phyloP scores from a whole-genome alignment of 2,797 vertebrate genomes.

The Pampus argenteus region DNA sequence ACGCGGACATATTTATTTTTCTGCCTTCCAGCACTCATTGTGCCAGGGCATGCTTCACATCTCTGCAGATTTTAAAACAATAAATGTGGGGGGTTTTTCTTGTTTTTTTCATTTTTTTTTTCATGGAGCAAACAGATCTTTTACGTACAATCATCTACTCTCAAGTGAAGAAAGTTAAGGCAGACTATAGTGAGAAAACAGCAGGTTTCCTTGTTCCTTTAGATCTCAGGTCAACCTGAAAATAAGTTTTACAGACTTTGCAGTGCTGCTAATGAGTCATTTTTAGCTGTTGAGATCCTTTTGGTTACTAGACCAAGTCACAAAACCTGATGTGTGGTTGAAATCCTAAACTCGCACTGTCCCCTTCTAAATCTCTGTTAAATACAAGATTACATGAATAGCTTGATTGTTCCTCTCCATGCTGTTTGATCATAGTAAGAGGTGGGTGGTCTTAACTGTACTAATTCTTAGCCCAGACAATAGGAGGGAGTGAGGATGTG shows the following conservation, averaged over 20 bases:
- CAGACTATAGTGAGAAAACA: slow-evolving; percentile 33
- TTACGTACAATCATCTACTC: slow-evolving; percentile 46
- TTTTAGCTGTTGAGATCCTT: slow-evolving; percentile 33
- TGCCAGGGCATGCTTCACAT: slow-evolving; percentile 57
- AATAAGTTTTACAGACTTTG: slow-evolving; percentile 48
- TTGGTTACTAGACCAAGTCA: slow-evolving; percentile 47
- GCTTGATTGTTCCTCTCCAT: slow-evolving; percentile 62
- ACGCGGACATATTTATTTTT: slow-evolving; percentile 76
- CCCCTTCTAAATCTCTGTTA: slow-evolving; percentile 60
- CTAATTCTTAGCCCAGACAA: slow-evolving; percentile 70
- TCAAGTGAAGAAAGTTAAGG: slow-evolving; percentile 32
- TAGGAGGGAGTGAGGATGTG: slow-evolving; percentile 40
- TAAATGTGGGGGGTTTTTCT: slow-evolving; percentile 70
- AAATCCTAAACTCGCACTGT: slow-evolving; percentile 56
- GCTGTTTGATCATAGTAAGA: slow-evolving; percentile 74
- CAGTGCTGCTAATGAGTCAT: slow-evolving; percentile 41
- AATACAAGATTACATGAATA: slow-evolving; percentile 74
- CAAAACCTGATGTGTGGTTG: slow-evolving; percentile 34
- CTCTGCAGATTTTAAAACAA: slow-evolving; percentile 69
- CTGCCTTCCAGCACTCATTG: slow-evolving; percentile 67
- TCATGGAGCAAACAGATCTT: slow-evolving; percentile 24
- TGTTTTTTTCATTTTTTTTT: no score
- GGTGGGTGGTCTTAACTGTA: slow-evolving; percentile 81
- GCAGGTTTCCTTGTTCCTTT: slow-evolving; percentile 40
- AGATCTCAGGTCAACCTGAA: slow-evolving; percentile 24